Conservation (phyloP, 2,888 invertebrate species). For the Harpagoxenus sublaevis region DNA sequence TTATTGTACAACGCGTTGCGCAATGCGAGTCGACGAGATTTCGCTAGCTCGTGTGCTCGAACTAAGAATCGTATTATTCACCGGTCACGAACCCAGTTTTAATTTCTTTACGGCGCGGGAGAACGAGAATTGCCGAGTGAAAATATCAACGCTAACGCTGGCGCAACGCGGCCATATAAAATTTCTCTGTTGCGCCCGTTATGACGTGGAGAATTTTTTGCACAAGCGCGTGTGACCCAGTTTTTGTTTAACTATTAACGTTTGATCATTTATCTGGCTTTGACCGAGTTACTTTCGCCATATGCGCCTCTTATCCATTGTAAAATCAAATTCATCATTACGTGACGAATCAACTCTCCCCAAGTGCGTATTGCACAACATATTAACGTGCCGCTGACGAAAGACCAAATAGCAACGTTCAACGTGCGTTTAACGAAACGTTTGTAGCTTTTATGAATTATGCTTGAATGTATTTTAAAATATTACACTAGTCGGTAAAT, state of each 20-base stretch:
- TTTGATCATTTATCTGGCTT: slow-evolving; percentile 48
- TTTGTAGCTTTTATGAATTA: background rate
- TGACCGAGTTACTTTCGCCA: slow-evolving; percentile 53
- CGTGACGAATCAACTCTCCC: slow-evolving; percentile 45
- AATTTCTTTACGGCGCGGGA: slow-evolving; percentile 1
- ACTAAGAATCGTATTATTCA: slow-evolving; percentile 31
- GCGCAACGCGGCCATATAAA: slow-evolving; percentile 10
- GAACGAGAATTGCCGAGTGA: slow-evolving; percentile 16
- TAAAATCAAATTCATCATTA: slow-evolving; percentile 31
- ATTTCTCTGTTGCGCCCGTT: slow-evolving; percentile 18
- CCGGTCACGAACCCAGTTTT: slow-evolving; percentile 20
- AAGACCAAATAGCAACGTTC: slow-evolving; percentile 14
- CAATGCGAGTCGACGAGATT: background rate
- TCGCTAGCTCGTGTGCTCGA: slow-evolving; percentile 17
- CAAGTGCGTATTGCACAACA: slow-evolving; percentile 39
- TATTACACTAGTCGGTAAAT: background rate
- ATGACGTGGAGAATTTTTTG: slow-evolving; percentile 23
- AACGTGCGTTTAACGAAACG: slow-evolving; percentile 3
- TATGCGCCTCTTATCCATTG: slow-evolving; percentile 17
- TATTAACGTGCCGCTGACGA: background rate
- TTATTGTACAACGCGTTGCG: background rate
- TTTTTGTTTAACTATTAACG: background rate
- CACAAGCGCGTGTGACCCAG: slow-evolving; percentile 36
- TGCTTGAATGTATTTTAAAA: background rate
- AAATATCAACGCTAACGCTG: slow-evolving; percentile 43